Evolutionary conservation across 2,888 invertebrate species (phyloP).

Genomic region (Athalia circularis): DNA sequence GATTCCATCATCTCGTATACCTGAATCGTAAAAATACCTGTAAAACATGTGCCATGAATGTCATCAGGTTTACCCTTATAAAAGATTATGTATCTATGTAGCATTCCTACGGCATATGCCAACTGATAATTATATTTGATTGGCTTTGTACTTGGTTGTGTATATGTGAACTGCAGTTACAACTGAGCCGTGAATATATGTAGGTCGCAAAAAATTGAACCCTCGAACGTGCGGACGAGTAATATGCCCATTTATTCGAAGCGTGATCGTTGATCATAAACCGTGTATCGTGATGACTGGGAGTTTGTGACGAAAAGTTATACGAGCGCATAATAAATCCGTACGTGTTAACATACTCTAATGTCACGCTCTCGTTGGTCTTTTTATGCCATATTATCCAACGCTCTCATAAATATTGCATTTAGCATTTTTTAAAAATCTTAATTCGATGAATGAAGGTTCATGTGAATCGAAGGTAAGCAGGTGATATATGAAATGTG

Average conservation of each 20-base stretch:
- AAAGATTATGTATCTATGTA: neutral
- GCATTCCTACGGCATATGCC: slow-evolving; percentile 1
- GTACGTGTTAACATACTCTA: neutral
- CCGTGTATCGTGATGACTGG: neutral
- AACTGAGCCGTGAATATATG: neutral
- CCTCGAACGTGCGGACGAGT: neutral
- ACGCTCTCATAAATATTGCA: too few species aligned
- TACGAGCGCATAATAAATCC: too few species aligned
- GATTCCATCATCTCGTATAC: neutral
- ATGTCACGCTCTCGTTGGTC: neutral
- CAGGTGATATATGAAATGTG: neutral
- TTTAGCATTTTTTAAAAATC: too few species aligned
- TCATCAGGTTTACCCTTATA: neutral
- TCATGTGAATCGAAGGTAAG: neutral
- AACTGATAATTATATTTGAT: slow-evolving; percentile 28
- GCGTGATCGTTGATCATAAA: slow-evolving; percentile 29
- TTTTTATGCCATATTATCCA: too few species aligned
- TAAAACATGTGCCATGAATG: neutral
- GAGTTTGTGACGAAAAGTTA: too few species aligned
- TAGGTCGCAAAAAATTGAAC: neutral
- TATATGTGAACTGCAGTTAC: neutral
- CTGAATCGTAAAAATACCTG: neutral
- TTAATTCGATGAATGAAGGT: too few species aligned
- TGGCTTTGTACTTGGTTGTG: slow-evolving; percentile 20
- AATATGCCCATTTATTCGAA: slow-evolving; percentile 9